phyloP scores from a whole-genome alignment of 2,113 vertebrate genomes.

The Spheniscus mendiculus region DNA sequence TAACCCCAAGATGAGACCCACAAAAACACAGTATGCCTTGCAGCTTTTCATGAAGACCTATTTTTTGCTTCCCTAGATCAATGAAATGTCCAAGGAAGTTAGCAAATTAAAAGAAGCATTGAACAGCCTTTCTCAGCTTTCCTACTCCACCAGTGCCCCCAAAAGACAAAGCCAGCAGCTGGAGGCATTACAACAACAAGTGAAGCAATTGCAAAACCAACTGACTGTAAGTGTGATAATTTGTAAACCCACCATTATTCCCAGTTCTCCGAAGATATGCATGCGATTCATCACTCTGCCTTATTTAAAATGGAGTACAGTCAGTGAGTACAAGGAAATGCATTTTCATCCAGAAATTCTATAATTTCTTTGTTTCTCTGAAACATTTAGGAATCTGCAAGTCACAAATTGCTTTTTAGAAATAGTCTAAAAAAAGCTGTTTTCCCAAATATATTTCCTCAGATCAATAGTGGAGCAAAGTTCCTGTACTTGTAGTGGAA shows the following conservation, averaged over 20 bases:
- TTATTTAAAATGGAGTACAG: not conserved
- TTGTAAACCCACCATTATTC: not conserved
- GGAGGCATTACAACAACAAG: slow-evolving; percentile 89
- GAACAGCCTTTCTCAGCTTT: slow-evolving; percentile 96
- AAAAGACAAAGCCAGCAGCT: slow-evolving; percentile 93
- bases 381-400: not conserved
- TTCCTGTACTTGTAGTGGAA: not conserved
- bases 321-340: not conserved
- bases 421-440: not conserved
- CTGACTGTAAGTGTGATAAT: slow-evolving; percentile 82
- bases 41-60: not conserved
- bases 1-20: not conserved
- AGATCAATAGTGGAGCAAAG: not conserved
- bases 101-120: slow-evolving; percentile 92
- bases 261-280: not conserved
- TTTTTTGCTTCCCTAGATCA: slow-evolving; percentile 78
- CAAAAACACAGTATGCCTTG: not conserved
- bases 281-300: not conserved
- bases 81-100: slow-evolving; percentile 93
- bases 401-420: not conserved
- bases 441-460: not conserved
- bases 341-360: not conserved
- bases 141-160: slow-evolving; percentile 84
- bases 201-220: slow-evolving; percentile 94
- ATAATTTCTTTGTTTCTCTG: not conserved